Base-by-base conservation (phyloP, 2,797 vertebrate genomes). In the Peromyscus attwateri region DNA sequence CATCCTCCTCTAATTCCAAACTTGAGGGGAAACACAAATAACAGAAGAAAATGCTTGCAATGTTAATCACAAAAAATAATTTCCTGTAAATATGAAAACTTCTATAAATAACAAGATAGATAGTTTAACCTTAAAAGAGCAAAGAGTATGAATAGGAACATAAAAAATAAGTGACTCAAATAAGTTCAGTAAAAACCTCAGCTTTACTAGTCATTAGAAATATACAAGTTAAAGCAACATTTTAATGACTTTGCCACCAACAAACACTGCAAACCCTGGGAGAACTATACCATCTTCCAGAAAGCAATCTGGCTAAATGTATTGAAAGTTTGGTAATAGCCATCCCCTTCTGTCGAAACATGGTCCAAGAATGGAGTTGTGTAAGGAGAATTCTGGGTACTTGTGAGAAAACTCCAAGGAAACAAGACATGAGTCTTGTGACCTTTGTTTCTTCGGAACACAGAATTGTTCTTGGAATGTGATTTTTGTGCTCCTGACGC, bases 1-100 rank as follows among this genome's bases (percentile, higher is more conserved):
- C 83, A 80, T 83, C 80, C 43, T 55, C 82, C 77, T 25, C n/a
- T 46, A 40, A 94, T 49, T 73, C 73, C 71, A 81, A 77, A 73
- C 60, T 68, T 82, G 92, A 71, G 71, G 46, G 27, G 94, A 96
- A 94, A 84, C 13, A 93, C 23, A 95, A 96, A 87, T 27, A 83
- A 79, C 10, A 79, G 43, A 7, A 13, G 60, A 82, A 93, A 79
- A 43, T 29, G 64, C 88, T 82, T 94, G 66, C 29, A 92, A 64
- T 57, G 52, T 8, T 21, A 43, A 83, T 68, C 52, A 84, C 62
- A 66, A 82, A 96, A 84, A n/a, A 80, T 70, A 91, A 79, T 84
- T 80, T 88, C 11, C 16, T 85, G 62, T 88, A 77, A 73, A 49
- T 62, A 43, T 43, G 80, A 92, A 93, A 23, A 71, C 10, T 12